phyloP scores from a whole-genome alignment of 2,888 invertebrate genomes.

The Diarsia mendica region DNA sequence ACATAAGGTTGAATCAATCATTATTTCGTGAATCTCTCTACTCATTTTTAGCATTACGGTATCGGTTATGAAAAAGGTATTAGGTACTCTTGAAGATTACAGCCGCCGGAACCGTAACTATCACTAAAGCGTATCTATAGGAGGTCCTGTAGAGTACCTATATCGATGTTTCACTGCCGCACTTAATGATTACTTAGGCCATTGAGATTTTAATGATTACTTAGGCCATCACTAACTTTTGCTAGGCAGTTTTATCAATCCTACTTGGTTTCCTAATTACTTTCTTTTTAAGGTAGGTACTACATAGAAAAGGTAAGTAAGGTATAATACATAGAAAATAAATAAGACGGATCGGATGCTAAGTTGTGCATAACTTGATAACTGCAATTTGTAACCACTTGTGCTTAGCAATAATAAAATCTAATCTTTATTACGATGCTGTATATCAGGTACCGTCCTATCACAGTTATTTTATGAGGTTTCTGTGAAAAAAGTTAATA shows the following conservation, averaged over 20 bases:
- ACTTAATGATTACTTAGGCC: too few species aligned
- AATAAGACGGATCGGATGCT: background rate
- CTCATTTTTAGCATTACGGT: background rate
- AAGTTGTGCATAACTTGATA: background rate
- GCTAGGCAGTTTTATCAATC: too few species aligned
- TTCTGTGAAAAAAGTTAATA: background rate
- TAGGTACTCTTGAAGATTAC: background rate
- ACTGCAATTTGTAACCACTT: background rate
- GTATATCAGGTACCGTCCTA: background rate
- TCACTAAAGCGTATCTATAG: too few species aligned
- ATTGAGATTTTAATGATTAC: too few species aligned
- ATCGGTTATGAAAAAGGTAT: too few species aligned
- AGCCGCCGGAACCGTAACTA: background rate
- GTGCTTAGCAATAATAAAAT: background rate
- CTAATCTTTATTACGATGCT: background rate
- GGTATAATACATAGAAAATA: background rate
- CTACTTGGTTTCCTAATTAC: too few species aligned
- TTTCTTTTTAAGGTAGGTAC: too few species aligned
- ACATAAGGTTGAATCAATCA: background rate
- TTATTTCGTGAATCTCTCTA: too few species aligned
- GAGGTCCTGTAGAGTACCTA: too few species aligned
- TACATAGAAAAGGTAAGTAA: too few species aligned
- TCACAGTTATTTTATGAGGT: background rate
- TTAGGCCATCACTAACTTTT: too few species aligned
- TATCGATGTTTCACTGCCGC: too few species aligned